Evolutionary conservation across 2,797 vertebrate genomes (phyloP).

Genomic region (Anguilla marmorata): DNA sequence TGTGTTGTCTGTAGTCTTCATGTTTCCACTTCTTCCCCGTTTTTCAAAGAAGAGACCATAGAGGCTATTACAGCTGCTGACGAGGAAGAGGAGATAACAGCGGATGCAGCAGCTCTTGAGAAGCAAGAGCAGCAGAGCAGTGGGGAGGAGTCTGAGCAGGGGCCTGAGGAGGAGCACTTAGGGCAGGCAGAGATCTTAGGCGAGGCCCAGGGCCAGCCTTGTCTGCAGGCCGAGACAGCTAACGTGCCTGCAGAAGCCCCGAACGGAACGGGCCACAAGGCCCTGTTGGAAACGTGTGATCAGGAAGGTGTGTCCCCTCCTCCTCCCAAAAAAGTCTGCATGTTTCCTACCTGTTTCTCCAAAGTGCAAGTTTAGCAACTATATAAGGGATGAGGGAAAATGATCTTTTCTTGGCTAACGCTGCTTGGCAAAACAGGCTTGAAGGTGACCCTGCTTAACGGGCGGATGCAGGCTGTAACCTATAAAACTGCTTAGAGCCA

Average conservation of each 20-base stretch:
- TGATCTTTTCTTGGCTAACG: conserved; percentile 69
- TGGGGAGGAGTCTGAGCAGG: conserved; percentile 79
- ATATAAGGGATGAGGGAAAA: conserved; percentile 53
- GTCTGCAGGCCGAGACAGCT: conserved; percentile 74
- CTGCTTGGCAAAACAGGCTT: conserved; percentile 82
- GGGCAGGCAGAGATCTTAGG: conserved; percentile 74
- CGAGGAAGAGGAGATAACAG: conserved; percentile 81
- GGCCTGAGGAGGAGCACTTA: conserved; percentile 73
- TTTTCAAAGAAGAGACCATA: conserved; percentile 84
- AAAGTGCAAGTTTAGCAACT: conserved; percentile 41
- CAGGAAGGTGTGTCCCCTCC: conserved; percentile 89
- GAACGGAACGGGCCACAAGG: conserved; percentile 71
- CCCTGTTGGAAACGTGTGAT: conserved; percentile 73
- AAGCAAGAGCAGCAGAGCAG: conserved; percentile 79
- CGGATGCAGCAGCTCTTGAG: conserved; percentile 81
- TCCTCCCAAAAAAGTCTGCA: conserved; percentile 76
- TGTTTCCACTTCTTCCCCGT: conserved; percentile 86
- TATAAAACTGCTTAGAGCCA: conserved; percentile 49
- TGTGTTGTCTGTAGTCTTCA: conserved; percentile 86
- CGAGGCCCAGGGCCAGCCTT: conserved; percentile 72
- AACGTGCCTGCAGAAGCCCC: conserved; percentile 72
- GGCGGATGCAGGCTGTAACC: conserved; percentile 40
- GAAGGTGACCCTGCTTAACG: conserved; percentile 66
- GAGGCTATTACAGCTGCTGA: conserved; percentile 80
- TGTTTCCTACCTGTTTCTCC: conserved; percentile 70